Evolutionary conservation across 1,140 invertebrate species (phyloP).

Genomic region (Pararge aegeria): DNA sequence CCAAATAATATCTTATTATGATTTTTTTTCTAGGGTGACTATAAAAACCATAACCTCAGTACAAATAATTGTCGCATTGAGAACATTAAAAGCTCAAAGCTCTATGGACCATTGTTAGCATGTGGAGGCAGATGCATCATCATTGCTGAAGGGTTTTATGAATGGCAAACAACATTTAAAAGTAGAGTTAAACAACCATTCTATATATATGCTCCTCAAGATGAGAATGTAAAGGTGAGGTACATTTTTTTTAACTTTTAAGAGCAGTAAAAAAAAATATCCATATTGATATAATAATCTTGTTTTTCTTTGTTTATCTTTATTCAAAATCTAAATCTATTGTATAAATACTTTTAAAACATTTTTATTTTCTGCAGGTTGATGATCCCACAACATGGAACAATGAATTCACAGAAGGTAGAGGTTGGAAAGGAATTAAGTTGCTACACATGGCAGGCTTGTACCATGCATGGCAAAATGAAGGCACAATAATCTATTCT

Average conservation of each 20-base stretch:
- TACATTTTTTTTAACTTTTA: background rate
- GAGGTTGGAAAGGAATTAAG: constrained; percentile 82
- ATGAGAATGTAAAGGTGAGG: constrained; percentile 57
- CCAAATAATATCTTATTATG: too few relatives aligned
- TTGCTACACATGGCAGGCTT: constrained; percentile 89
- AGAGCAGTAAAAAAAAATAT: too few relatives aligned
- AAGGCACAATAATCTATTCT: constrained; percentile 83
- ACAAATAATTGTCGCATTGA: constrained; percentile 93
- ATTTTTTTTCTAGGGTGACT: constrained; percentile 79
- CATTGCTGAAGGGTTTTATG: constrained; percentile 91
- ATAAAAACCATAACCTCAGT: constrained; percentile 83
- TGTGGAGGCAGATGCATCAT: constrained; percentile 88
- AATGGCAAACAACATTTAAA: constrained; percentile 89
- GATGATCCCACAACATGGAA: constrained; percentile 81
- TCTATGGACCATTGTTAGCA: constrained; percentile 83
- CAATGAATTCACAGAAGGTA: constrained; percentile 73
- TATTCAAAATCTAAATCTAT: too few relatives aligned
- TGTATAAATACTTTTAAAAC: too few relatives aligned
- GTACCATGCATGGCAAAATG: constrained; percentile 85
- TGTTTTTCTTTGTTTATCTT: too few relatives aligned
- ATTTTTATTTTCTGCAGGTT: constrained; percentile 51
- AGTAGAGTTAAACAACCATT: constrained; percentile 88
- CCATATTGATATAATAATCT: too few relatives aligned
- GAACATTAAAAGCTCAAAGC: constrained; percentile 83
- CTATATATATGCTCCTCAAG: constrained; percentile 86